Base-by-base conservation (phyloP, 2,797 vertebrate species). In the Odontamblyopus lacepedii region DNA sequence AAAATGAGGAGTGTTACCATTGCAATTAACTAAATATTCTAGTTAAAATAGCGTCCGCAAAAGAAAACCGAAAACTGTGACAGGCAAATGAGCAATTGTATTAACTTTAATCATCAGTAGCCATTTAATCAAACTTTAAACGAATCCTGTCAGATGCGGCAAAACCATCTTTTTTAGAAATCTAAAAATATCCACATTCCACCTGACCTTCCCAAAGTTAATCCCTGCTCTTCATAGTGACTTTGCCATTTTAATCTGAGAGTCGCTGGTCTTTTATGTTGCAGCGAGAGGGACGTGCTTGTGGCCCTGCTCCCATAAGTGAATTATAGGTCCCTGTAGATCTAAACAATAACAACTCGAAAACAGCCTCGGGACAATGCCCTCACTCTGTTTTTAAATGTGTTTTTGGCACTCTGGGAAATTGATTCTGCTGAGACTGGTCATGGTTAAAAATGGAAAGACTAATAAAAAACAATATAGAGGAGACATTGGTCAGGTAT, bases 321-420 rank as follows among this genome's bases (percentile, higher is more conserved):
- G 77, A 81, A 62, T 83, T 84, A 80, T 60, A 78, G 63, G 77
- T 85, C 78, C 81, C 81, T 48, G 50, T 44, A 68, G 63, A 68
- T 69, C 72, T 75, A 1, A 80, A 61, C 86, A 88, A 89, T 88
- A 92, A 93, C 90, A 66, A 5, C 64, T 92, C 50, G 79, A 92
- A 83, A 91, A 92, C 81, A 90, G 88, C 89, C 91, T 5, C 70
- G 84, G 79, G 84, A 82, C 65, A 87, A 51, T 44, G 73, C 81
- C 66, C 75, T 68, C 67, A 67, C 26, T 26, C 18, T 89, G 82
- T 92, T 90, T 91, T 61, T 19, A 16, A 55, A 85, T 75, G 66
- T 87, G 85, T 90, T 91, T 87, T 64, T 84, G 79, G 68, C 75
- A 85, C 74, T 80, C 73, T 69, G 66, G 66, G 51, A 78, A 74